Conservation (phyloP, 37 sponge, comb jelly and placozoan species). For the Cladorhizidae sp. region DNA sequence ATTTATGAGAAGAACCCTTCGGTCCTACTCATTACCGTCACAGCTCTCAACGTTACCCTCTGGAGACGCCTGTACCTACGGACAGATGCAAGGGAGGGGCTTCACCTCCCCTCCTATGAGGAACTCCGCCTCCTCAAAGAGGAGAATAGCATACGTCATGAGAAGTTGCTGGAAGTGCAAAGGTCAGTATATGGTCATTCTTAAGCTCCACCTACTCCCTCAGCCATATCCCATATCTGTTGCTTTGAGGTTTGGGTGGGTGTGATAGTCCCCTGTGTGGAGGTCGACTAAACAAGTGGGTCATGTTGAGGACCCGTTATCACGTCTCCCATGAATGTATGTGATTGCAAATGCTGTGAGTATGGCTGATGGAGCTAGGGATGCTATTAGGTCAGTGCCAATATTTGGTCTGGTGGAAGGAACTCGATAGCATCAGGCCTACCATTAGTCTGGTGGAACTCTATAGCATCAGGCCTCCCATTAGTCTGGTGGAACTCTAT, state of each 20-base stretch:
- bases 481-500: no score
- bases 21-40: constrained; percentile 28
- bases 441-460: no score
- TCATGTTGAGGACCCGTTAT: no score
- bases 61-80: constrained; percentile 50
- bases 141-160: constrained; percentile 16
- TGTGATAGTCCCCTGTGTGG: no score
- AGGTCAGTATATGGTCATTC: constrained; percentile 32
- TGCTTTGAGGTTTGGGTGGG: not conserved
- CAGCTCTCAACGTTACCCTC: constrained; percentile 27
- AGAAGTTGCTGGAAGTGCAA: constrained; percentile 19
- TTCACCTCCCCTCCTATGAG: constrained; percentile 2
- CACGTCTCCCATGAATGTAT: no score
- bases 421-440: no score
- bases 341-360: no score
- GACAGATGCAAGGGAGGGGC: not conserved
- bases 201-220: not conserved
- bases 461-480: no score
- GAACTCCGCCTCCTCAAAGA: constrained; percentile 23
- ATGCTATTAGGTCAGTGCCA: no score
- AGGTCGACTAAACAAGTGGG: no score
- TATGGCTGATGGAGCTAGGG: no score
- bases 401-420: no score
- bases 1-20: constrained; percentile 51
- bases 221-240: not conserved